Conservation (phyloP, 2,888 invertebrate species). For the Meloe dianella region DNA sequence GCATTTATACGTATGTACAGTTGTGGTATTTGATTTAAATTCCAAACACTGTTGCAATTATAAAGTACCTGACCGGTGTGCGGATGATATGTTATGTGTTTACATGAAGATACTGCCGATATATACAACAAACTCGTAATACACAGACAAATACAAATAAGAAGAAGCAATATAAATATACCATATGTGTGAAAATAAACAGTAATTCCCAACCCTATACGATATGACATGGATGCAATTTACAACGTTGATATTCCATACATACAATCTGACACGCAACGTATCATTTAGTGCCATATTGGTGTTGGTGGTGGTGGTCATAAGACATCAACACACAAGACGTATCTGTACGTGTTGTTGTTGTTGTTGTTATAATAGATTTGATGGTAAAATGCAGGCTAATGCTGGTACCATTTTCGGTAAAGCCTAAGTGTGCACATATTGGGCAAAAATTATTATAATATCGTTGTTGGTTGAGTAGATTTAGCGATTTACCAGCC, state of each 20-base stretch:
- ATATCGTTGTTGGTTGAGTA: background rate
- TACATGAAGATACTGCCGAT: slow-evolving; percentile 12
- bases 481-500: slow-evolving; percentile 7
- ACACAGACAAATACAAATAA: slow-evolving; percentile 5
- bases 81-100: slow-evolving; percentile 9
- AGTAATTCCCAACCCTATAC: slow-evolving; percentile 10
- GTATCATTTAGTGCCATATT: slow-evolving; percentile 31
- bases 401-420: slow-evolving; percentile 28
- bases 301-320: slow-evolving; percentile 27
- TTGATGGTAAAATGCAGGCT: slow-evolving; percentile 12
- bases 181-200: slow-evolving; percentile 12
- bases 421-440: slow-evolving; percentile 28
- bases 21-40: slow-evolving; percentile 4
- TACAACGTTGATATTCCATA: slow-evolving; percentile 12
- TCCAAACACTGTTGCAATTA: background rate
- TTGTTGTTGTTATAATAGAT: slow-evolving; percentile 7
- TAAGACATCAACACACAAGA: slow-evolving; percentile 11
- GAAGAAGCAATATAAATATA: slow-evolving; percentile 2
- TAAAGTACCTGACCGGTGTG: background rate
- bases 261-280: slow-evolving; percentile 21
- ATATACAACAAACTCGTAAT: slow-evolving; percentile 7
- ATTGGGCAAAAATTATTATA: slow-evolving; percentile 27
- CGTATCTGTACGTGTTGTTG: slow-evolving; percentile 6
- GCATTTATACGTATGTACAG: background rate
- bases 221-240: slow-evolving; percentile 12